A percentile compares a stretch with the other conserved stretches of the same genome.
Evolutionary conservation across 2,113 vertebrate genomes (phyloP).

Genomic region (Ptychochromis oligacanthus): DNA sequence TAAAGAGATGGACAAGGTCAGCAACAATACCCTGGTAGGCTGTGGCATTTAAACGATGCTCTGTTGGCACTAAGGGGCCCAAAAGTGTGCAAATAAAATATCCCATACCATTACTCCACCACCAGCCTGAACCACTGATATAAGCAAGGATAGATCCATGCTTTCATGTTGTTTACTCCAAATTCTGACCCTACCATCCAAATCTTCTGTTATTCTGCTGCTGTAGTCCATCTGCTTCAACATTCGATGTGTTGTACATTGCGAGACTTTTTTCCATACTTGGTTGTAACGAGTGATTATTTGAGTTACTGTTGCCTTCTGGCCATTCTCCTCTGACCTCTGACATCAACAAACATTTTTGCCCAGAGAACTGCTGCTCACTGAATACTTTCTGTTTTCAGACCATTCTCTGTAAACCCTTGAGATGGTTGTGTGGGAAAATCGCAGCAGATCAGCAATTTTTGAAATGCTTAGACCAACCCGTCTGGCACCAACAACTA

Average conservation of each 20-base stretch:
- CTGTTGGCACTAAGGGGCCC: too few species aligned
- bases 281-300: background rate
- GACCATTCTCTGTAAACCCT: background rate
- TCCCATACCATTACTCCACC: too few species aligned
- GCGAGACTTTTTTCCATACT: background rate
- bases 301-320: background rate
- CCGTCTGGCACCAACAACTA: background rate
- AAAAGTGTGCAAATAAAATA: too few species aligned
- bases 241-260: background rate
- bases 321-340: background rate
- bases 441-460: background rate
- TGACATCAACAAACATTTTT: background rate
- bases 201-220: background rate
- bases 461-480: background rate
- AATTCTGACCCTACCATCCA: background rate
- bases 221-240: background rate
- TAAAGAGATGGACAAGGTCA: too few species aligned
- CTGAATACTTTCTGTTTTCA: background rate
- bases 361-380: background rate
- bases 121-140: background rate
- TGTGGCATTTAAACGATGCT: too few species aligned
- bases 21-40: too few species aligned
- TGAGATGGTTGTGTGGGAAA: background rate
- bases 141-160: fast-evolving
- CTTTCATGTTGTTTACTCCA: background rate